These are phyloP conservation scores for Rhegmatorhina hoffmannsi DNA, from an alignment of 2,113 vertebrate genomes.

Conservation along the genomic window DNA sequence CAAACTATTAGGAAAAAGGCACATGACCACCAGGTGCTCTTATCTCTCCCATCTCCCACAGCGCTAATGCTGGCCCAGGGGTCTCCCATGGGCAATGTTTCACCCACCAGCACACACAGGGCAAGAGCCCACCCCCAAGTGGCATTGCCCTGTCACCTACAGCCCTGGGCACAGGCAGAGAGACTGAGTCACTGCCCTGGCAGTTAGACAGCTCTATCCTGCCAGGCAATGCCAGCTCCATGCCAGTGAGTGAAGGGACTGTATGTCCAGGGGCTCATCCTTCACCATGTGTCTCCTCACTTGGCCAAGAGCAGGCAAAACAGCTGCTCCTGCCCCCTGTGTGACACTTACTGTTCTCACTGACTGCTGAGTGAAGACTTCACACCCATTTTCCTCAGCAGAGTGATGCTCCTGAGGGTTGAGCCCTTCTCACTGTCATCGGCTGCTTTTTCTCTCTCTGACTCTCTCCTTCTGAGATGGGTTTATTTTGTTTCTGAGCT, in stretches of 20 bases:
- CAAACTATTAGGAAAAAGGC: background rate
- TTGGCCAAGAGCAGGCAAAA: background rate
- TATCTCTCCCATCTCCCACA: background rate
- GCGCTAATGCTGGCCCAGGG: fast-evolving
- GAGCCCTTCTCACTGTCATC: background rate
- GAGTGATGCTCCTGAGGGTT: background rate
- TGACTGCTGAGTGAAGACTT: fast-evolving
- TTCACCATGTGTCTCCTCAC: background rate
- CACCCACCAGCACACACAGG: background rate
- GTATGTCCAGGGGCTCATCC: fast-evolving
- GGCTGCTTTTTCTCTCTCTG: background rate
- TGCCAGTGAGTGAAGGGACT: background rate
- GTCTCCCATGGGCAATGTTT: background rate
- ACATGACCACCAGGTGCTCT: background rate
- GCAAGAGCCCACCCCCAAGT: background rate
- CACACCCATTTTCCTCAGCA: fast-evolving
- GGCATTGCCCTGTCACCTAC: fast-evolving
- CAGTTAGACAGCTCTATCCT: background rate
- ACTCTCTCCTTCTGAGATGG: background rate
- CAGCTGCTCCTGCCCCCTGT: background rate
- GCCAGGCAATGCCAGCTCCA: background rate
- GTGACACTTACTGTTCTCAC: background rate
- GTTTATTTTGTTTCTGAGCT: conserved; percentile 46
- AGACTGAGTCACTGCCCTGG: background rate
- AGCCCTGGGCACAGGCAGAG: background rate